Conservation (phyloP, 1,140 invertebrate genomes). For the Brachionus rotundiformis region DNA sequence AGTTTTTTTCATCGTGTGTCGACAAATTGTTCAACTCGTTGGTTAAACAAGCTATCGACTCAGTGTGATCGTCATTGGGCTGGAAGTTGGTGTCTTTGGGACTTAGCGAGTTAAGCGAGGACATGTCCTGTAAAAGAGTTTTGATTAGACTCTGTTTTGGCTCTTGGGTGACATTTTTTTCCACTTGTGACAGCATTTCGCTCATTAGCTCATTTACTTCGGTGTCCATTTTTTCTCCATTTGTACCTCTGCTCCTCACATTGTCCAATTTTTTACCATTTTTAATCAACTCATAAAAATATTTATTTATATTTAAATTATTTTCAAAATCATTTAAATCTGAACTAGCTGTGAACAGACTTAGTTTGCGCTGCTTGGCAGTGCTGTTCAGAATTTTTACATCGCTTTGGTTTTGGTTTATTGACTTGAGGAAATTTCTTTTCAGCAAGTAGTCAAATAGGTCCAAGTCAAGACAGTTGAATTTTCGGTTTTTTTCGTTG, state of each 20-base stretch:
- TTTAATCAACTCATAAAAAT: slow-evolving; percentile 36
- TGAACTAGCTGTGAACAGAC: neutral
- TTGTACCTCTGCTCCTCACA: neutral
- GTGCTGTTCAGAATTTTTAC: neutral
- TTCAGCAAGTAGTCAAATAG: slow-evolving; percentile 28
- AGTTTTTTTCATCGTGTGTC: slow-evolving; percentile 7
- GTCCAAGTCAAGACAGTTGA: neutral
- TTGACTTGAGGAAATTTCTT: neutral
- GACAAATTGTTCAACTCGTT: too few relatives aligned
- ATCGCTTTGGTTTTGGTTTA: slow-evolving; percentile 4
- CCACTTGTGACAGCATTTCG: neutral
- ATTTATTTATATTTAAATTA: slow-evolving; percentile 24
- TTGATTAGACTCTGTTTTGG: slow-evolving; percentile 19
- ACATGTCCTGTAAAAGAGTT: slow-evolving; percentile 11
- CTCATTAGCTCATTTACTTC: neutral
- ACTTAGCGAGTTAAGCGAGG: neutral
- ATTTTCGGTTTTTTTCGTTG: neutral
- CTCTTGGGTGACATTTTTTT: neutral
- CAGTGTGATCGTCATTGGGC: too few relatives aligned
- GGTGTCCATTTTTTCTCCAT: neutral
- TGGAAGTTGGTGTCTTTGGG: neutral
- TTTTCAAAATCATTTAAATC: slow-evolving; percentile 24
- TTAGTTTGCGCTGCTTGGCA: slow-evolving; percentile 8
- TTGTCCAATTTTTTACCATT: slow-evolving; percentile 1
- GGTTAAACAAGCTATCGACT: too few relatives aligned